These are phyloP conservation scores for Poeciliopsis presidionis DNA, from an alignment of 2,797 vertebrate species.

Conservation along the genomic window DNA sequence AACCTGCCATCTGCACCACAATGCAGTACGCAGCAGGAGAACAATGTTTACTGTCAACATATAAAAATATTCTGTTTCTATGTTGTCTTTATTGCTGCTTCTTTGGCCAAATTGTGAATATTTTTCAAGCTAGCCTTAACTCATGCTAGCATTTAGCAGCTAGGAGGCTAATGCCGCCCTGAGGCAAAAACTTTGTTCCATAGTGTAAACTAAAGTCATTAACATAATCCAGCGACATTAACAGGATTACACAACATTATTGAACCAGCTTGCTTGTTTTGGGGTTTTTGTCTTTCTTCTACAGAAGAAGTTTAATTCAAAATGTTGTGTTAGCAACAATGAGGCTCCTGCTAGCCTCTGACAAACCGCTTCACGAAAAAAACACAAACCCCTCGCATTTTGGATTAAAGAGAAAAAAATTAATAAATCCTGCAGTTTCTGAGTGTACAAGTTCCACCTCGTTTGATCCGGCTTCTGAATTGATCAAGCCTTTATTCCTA, in stretches of 20 bases:
- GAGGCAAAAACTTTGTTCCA: background rate
- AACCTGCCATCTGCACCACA: background rate
- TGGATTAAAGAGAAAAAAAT: background rate
- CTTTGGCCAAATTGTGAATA: background rate
- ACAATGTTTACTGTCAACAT: background rate
- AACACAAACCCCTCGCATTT: background rate
- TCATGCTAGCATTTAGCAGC: background rate
- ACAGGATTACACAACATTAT: background rate
- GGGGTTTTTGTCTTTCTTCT: background rate
- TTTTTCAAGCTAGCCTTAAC: background rate
- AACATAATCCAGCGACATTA: background rate
- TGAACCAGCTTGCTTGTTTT: background rate
- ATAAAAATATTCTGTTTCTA: background rate
- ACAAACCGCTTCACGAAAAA: background rate
- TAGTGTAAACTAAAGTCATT: background rate
- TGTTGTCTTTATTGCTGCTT: background rate
- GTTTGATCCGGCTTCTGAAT: background rate
- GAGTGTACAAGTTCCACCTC: background rate
- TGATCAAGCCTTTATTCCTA: background rate
- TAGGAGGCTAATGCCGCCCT: background rate
- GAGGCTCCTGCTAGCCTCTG: background rate
- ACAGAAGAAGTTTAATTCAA: background rate
- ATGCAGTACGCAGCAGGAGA: background rate
- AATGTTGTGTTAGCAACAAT: background rate
- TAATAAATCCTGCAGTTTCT: background rate